Percentiles rank a stretch among this genome's conserved stretches.
Conservation (phyloP, 2,113 vertebrate species). For the Balaenoptera acutorostrata region DNA sequence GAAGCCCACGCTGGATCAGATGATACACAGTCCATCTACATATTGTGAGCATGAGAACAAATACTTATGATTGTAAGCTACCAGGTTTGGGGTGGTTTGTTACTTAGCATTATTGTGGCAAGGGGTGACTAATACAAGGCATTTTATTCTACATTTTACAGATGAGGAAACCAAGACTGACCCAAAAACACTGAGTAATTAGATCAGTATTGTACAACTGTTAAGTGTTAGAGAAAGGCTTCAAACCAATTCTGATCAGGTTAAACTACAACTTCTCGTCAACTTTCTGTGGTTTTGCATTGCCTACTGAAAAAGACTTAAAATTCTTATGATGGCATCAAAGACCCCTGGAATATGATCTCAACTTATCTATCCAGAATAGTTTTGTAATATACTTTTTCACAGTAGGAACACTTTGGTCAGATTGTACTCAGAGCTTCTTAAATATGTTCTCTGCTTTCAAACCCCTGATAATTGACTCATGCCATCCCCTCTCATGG, state of each 20-base stretch:
- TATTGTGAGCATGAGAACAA: not conserved
- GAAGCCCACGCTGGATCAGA: not conserved
- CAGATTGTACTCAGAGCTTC: not conserved
- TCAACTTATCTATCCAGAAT: not conserved
- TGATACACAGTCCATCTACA: not conserved
- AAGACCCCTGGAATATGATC: not conserved
- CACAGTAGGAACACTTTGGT: not conserved
- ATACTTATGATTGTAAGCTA: not conserved
- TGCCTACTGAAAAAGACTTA: not conserved
- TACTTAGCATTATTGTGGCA: not conserved
- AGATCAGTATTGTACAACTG: fast-evolving
- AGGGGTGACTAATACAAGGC: not conserved
- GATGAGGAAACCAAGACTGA: not conserved
- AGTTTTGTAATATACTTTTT: not conserved
- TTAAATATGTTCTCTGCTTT: not conserved
- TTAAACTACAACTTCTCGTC: not conserved
- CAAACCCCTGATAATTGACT: not conserved
- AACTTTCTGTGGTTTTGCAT: not conserved
- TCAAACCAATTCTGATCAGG: not conserved
- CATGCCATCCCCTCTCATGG: not conserved
- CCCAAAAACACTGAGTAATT: not conserved
- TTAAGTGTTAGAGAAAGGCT: not conserved
- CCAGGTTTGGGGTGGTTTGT: not conserved
- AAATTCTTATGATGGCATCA: not conserved
- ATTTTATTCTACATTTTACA: not conserved